Conservation (phyloP, 2,888 invertebrate genomes). For the Melanostoma mellinum region DNA sequence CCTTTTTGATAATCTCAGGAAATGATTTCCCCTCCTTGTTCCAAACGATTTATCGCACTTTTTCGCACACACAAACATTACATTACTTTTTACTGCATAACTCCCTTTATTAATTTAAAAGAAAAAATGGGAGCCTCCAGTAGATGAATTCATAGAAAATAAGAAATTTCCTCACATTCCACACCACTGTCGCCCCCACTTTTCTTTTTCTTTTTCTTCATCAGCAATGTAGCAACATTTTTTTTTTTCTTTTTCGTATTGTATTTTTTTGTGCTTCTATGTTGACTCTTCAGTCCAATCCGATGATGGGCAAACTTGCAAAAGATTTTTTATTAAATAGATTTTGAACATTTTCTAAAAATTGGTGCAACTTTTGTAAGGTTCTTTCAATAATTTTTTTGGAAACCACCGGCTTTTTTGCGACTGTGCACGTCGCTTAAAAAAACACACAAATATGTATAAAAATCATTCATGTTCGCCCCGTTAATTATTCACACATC, state of each 20-base stretch:
- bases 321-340: slow-evolving; percentile 10
- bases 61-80: slow-evolving; percentile 28
- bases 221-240: background rate
- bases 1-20: slow-evolving; percentile 59
- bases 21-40: slow-evolving; percentile 39
- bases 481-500: slow-evolving; percentile 61
- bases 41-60: slow-evolving; percentile 40
- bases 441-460: slow-evolving; percentile 50
- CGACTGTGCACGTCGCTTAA: slow-evolving; percentile 66
- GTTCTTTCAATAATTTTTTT: slow-evolving; percentile 25
- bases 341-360: slow-evolving; percentile 2
- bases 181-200: slow-evolving; percentile 36
- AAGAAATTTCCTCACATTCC: slow-evolving; percentile 63
- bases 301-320: slow-evolving; percentile 21
- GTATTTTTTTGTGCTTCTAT: slow-evolving; percentile 15
- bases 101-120: slow-evolving; percentile 35
- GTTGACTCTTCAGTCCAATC: slow-evolving; percentile 32
- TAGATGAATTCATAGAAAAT: slow-evolving; percentile 55
- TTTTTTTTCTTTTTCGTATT: slow-evolving; percentile 28
- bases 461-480: slow-evolving; percentile 58
- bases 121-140: slow-evolving; percentile 34
- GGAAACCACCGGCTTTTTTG: slow-evolving; percentile 66
- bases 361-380: background rate
- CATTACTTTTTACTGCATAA: slow-evolving; percentile 28
- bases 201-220: slow-evolving; percentile 4